A percentile compares a stretch with the other conserved stretches of the same genome.
Conservation (phyloP, 2,797 vertebrate genomes). For the Apodemus agrarius region DNA sequence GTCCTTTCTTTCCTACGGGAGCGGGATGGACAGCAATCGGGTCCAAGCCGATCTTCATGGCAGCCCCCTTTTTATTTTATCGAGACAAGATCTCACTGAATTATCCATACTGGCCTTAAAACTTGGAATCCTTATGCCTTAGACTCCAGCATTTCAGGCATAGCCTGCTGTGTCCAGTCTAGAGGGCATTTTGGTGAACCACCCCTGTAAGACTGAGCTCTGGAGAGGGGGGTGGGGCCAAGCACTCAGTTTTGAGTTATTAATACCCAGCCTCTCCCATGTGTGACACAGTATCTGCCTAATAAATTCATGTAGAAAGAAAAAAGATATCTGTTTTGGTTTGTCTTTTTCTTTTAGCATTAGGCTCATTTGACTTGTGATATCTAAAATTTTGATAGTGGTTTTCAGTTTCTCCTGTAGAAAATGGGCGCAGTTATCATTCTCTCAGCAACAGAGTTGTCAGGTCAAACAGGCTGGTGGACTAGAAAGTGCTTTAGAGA, state of each 20-base stretch:
- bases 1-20: neutral
- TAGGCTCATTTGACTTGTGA: neutral
- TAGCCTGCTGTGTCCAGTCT: no score
- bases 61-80: neutral
- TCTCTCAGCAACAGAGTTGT: neutral
- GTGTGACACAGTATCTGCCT: neutral
- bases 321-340: neutral
- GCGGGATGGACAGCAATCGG: neutral
- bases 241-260: no score
- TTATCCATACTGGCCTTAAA: neutral
- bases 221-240: rapidly evolving
- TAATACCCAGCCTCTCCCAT: neutral
- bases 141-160: neutral
- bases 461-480: neutral
- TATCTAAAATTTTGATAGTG: neutral
- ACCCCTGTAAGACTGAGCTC: neutral
- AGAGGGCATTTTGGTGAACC: neutral
- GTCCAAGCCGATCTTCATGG: neutral
- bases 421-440: neutral
- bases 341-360: neutral
- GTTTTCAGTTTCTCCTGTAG: neutral
- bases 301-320: slow-evolving; percentile 22
- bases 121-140: neutral
- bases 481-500: slow-evolving; percentile 17
- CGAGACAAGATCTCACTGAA: neutral